Conservation (phyloP, 2,888 invertebrate species). For the Rambutsinella grinnellia region DNA sequence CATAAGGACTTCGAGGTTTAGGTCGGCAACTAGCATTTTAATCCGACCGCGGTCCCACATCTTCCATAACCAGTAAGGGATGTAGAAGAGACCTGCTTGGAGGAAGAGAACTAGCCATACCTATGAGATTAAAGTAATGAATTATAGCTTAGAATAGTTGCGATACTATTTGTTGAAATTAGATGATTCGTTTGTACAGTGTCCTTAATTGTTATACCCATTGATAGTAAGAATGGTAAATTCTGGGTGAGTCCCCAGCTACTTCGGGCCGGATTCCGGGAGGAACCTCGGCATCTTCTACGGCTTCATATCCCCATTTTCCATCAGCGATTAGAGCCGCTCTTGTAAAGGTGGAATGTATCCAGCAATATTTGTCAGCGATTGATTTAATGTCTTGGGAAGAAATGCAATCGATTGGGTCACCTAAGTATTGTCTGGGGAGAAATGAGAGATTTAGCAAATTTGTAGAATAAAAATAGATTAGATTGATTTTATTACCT, state of each 20-base stretch:
- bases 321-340: constrained; percentile 56
- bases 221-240: constrained; percentile 61
- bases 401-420: constrained; percentile 64
- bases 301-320: constrained; percentile 60
- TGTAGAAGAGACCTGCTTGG: constrained; percentile 53
- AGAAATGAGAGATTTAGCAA: not conserved
- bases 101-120: constrained; percentile 58
- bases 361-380: constrained; percentile 62
- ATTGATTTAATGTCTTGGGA: constrained; percentile 58
- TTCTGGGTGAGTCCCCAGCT: constrained; percentile 20
- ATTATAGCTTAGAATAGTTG: not conserved
- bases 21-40: constrained; percentile 53
- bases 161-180: not conserved
- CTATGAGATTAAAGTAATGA: too few species aligned
- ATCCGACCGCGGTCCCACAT: constrained; percentile 44
- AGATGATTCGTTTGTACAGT: not conserved
- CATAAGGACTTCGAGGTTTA: constrained; percentile 46
- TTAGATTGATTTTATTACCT: too few species aligned
- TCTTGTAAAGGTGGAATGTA: constrained; percentile 62
- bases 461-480: constrained; percentile 23
- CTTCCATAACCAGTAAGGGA: constrained; percentile 58
- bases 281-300: constrained; percentile 47
- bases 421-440: constrained; percentile 55
- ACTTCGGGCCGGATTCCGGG: constrained; percentile 57
- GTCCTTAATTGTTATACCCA: too few species aligned